phyloP scores from a whole-genome alignment of 2,888 invertebrate species.

The Platycheirus rosarum region DNA sequence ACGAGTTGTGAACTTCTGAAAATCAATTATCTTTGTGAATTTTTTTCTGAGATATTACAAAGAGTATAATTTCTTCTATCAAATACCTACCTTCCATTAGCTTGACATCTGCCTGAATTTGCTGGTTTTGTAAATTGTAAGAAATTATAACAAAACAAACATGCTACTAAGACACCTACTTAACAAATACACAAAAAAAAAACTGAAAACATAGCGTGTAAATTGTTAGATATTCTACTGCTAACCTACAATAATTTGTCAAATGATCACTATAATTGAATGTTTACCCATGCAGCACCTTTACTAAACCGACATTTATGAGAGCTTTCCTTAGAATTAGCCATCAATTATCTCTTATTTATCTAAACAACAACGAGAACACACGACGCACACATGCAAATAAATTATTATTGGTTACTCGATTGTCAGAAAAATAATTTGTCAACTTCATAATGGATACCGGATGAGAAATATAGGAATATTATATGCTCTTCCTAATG shows the following conservation, averaged over 20 bases:
- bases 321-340: slow-evolving; percentile 46
- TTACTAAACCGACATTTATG: slow-evolving; percentile 16
- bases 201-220: slow-evolving; percentile 42
- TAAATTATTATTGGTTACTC: slow-evolving; percentile 23
- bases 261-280: slow-evolving; percentile 53
- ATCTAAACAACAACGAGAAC: slow-evolving; percentile 49
- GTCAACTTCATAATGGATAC: slow-evolving; percentile 46
- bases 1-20: too few species aligned
- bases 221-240: slow-evolving; percentile 27
- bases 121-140: too few species aligned
- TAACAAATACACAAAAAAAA: too few species aligned
- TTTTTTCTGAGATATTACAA: too few species aligned
- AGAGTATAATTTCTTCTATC: too few species aligned
- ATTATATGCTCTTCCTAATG: slow-evolving; percentile 24
- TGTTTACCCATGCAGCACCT: slow-evolving; percentile 39
- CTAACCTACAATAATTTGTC: slow-evolving; percentile 25
- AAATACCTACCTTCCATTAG: too few species aligned
- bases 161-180: too few species aligned
- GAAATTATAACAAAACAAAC: too few species aligned
- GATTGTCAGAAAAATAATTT: slow-evolving; percentile 40
- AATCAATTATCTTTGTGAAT: too few species aligned
- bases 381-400: slow-evolving; percentile 19
- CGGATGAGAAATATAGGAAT: slow-evolving; percentile 27
- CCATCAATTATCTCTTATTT: slow-evolving; percentile 54
- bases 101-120: too few species aligned